Evolutionary conservation across 2,888 invertebrate species (phyloP).

Genomic region (Aelia acuminata): DNA sequence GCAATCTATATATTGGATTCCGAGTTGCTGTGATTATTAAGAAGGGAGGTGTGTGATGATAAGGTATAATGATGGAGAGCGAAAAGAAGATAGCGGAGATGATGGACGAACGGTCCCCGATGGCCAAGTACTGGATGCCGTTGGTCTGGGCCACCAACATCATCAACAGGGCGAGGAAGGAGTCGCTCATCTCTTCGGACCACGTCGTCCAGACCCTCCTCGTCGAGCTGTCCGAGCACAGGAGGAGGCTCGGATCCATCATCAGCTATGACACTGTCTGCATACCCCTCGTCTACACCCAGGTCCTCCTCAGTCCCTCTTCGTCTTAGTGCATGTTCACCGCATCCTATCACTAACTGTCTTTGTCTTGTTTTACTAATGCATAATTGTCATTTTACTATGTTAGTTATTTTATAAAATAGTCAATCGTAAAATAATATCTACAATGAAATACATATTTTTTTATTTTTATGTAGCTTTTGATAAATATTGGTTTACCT

Average conservation of each 20-base stretch:
- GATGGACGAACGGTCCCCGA: conserved; percentile 88
- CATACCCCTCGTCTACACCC: conserved; percentile 92
- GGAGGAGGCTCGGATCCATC: conserved; percentile 85
- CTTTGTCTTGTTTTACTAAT: not conserved
- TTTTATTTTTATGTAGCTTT: not conserved
- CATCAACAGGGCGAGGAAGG: conserved; percentile 88
- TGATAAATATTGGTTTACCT: not conserved
- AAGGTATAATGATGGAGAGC: conserved; percentile 91
- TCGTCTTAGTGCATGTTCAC: not conserved
- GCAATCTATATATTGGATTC: not conserved
- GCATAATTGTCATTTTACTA: conserved; percentile 14
- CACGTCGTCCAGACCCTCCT: conserved; percentile 93
- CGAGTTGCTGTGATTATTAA: conserved; percentile 12
- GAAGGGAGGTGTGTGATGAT: conserved; percentile 39
- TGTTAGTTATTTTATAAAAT: not conserved
- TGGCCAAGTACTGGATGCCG: conserved; percentile 96
- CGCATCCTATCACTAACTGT: not conserved
- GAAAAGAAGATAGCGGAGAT: conserved; percentile 93
- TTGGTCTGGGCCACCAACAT: conserved; percentile 94
- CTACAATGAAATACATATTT: not conserved
- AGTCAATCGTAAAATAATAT: not conserved
- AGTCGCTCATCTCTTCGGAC: conserved; percentile 87
- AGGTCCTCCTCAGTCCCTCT: conserved; percentile 73
- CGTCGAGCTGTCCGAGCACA: conserved; percentile 89
- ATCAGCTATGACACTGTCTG: conserved; percentile 94